Conservation (phyloP, 2,113 vertebrate genomes). For the Beaufortia kweichowensis region DNA sequence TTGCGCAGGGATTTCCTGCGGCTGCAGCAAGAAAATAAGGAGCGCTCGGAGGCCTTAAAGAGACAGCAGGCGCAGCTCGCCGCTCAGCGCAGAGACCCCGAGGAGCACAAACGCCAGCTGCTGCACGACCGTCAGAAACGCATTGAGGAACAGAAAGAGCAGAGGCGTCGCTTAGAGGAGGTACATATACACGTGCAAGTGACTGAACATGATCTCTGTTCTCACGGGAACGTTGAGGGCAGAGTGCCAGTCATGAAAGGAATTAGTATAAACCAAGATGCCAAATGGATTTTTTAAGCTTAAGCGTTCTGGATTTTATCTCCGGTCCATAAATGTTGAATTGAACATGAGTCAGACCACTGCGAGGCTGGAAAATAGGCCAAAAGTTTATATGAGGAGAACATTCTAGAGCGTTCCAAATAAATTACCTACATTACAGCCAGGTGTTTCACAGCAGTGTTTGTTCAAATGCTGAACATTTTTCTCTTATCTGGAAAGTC, state of each 20-base stretch:
- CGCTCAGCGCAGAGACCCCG: conserved; percentile 83
- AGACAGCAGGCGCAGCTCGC: conserved; percentile 83
- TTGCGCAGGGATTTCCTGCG: conserved; percentile 87
- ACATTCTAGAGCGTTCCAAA: neutral
- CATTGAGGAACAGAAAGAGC: conserved; percentile 90
- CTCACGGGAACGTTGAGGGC: neutral
- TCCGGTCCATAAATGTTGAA: neutral
- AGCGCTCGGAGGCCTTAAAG: conserved; percentile 84
- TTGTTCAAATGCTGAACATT: conserved; percentile 27
- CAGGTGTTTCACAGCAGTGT: conserved; percentile 1
- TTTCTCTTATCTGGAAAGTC: conserved; percentile 14
- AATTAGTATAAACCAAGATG: neutral
- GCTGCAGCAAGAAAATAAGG: conserved; percentile 91
- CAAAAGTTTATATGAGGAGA: neutral
- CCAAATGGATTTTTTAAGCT: neutral
- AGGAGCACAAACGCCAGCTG: conserved; percentile 89
- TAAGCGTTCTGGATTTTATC: neutral
- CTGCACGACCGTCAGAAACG: conserved; percentile 88
- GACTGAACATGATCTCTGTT: neutral
- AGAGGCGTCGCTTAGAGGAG: conserved; percentile 86
- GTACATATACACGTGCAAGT: conserved; percentile 60
- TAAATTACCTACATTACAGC: neutral
- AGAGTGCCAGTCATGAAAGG: neutral
- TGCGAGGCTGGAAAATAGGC: neutral
- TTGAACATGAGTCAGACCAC: neutral